Conservation (phyloP, 2,888 invertebrate genomes). For the Plebejus argus region DNA sequence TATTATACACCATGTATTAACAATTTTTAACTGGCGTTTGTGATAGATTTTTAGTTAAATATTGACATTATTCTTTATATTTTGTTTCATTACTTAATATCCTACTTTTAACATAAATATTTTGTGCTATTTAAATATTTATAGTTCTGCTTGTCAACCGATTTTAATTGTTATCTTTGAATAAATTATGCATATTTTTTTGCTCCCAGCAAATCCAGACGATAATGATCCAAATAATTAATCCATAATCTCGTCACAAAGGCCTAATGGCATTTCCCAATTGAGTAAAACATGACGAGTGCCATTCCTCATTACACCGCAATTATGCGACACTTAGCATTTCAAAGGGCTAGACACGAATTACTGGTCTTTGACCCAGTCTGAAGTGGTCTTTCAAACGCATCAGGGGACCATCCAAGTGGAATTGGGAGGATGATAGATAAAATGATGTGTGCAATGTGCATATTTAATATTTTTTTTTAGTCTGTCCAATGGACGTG, state of each 20-base stretch:
- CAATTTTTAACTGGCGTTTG: too few relatives aligned
- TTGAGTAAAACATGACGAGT: slow-evolving; percentile 31
- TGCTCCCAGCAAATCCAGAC: neutral
- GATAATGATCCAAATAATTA: slow-evolving; percentile 18
- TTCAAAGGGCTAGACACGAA: slow-evolving; percentile 39
- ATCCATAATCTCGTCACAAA: slow-evolving; percentile 9
- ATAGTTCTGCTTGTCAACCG: too few relatives aligned
- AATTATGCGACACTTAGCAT: slow-evolving; percentile 41
- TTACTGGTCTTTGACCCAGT: slow-evolving; percentile 35
- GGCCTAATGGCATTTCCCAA: slow-evolving; percentile 28
- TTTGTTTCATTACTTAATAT: too few relatives aligned
- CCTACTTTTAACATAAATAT: too few relatives aligned
- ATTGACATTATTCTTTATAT: too few relatives aligned
- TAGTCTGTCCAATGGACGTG: neutral
- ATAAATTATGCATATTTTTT: too few relatives aligned
- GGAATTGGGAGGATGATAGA: slow-evolving; percentile 29
- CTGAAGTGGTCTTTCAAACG: slow-evolving; percentile 41
- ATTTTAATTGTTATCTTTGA: too few relatives aligned
- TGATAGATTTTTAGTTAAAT: too few relatives aligned
- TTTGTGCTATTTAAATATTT: too few relatives aligned
- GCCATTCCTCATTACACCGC: slow-evolving; percentile 40
- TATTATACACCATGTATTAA: too few relatives aligned
- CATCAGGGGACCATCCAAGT: slow-evolving; percentile 42
- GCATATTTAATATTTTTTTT: neutral
- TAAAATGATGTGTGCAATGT: neutral